A percentile compares a stretch with the other conserved stretches of the same genome.
phyloP scores from a whole-genome alignment of 2,888 invertebrate species.

The Himalopsyche tibetana region DNA sequence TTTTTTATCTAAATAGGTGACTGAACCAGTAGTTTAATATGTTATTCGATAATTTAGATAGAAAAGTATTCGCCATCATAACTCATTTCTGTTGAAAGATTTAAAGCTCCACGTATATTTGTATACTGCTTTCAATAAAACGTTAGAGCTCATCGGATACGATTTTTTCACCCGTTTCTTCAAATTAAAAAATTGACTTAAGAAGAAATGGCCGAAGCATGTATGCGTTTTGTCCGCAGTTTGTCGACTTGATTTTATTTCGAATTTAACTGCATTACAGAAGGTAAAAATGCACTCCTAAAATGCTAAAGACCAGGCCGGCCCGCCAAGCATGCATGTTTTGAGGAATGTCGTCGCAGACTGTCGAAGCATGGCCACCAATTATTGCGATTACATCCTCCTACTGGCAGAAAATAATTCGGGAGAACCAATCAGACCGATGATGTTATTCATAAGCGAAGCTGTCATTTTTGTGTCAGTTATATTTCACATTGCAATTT shows the following conservation, averaged over 20 bases:
- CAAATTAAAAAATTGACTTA: not conserved
- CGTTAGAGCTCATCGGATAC: not conserved
- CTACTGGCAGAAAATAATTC: conserved; percentile 24
- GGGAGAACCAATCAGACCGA: conserved; percentile 8
- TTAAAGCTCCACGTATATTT: not conserved
- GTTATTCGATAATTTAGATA: no score
- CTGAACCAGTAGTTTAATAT: no score
- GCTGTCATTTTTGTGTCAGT: conserved; percentile 2
- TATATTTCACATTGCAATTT: not conserved
- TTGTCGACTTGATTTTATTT: conserved; percentile 12
- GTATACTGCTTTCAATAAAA: not conserved
- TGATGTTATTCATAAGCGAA: conserved; percentile 3
- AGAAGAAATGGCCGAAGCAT: not conserved
- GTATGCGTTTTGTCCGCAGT: conserved; percentile 3
- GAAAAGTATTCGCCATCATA: no score
- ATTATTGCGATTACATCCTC: conserved; percentile 13
- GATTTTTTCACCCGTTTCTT: not conserved
- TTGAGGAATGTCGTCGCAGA: conserved; percentile 25
- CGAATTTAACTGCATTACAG: conserved; percentile 40
- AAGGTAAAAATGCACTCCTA: conserved; percentile 10
- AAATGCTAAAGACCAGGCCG: conserved; percentile 33
- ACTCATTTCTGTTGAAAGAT: no score
- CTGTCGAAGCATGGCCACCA: conserved; percentile 27
- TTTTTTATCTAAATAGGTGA: no score
- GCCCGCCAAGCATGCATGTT: conserved; percentile 16